A percentile compares a stretch with the other conserved stretches of the same genome.
Conservation (phyloP, 1,140 invertebrate species). For the Anastrepha obliqua region DNA sequence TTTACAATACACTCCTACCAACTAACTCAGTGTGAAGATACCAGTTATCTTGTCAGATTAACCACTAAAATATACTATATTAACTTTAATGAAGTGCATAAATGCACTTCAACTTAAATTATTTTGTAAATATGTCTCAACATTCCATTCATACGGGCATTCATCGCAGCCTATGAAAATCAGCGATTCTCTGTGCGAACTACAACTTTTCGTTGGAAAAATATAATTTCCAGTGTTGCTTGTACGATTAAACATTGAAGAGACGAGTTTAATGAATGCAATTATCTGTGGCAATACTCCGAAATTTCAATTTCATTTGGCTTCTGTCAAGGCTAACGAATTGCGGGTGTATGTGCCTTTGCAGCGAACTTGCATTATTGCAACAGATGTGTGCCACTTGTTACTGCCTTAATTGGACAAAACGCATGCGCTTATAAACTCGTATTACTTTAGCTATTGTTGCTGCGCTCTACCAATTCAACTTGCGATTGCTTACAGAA, state of each 20-base stretch:
- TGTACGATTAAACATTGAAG: neutral
- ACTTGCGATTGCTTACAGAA: neutral
- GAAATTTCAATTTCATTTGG: neutral
- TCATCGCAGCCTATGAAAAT: neutral
- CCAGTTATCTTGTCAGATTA: no score
- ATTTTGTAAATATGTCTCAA: no score
- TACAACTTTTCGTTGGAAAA: neutral
- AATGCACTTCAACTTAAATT: no score
- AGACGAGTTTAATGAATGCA: neutral
- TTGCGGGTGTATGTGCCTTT: constrained; percentile 29
- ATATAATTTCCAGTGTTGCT: neutral
- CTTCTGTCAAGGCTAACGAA: neutral
- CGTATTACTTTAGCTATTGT: neutral
- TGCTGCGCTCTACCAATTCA: neutral
- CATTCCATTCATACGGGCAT: no score
- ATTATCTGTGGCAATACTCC: neutral
- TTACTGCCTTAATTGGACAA: constrained; percentile 66
- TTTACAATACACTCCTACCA: neutral
- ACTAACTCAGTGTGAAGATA: neutral
- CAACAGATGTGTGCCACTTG: constrained; percentile 68
- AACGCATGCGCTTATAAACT: constrained; percentile 10
- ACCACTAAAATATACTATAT: neutral
- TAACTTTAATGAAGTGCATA: no score
- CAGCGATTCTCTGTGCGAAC: neutral
- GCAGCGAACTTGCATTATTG: constrained; percentile 59